A percentile compares a stretch with the other conserved stretches of the same genome.
phyloP scores from a whole-genome alignment of 2,797 vertebrate species.

The Pteropus rufus region DNA sequence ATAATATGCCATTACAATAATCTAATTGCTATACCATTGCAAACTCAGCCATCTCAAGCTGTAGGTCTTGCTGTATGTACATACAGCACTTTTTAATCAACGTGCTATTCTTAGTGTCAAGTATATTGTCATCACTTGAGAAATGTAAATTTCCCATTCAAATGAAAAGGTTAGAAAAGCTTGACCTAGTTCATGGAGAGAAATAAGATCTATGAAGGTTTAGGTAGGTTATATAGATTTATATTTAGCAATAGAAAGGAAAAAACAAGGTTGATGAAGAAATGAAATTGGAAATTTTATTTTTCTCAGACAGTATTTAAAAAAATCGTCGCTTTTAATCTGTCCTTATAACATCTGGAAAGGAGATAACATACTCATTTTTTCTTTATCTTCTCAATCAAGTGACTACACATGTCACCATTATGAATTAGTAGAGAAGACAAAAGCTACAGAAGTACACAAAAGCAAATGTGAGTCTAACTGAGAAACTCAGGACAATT shows the following conservation, averaged over 20 bases:
- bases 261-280: background rate
- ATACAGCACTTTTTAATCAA: background rate
- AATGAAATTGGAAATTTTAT: background rate
- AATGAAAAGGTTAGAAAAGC: slow-evolving; percentile 13
- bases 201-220: background rate
- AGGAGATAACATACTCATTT: background rate
- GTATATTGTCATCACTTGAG: background rate
- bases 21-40: background rate
- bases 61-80: background rate
- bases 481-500: background rate
- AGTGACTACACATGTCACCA: background rate
- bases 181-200: background rate
- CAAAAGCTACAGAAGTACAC: background rate
- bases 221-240: background rate
- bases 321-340: background rate
- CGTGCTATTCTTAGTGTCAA: background rate
- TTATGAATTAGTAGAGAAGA: background rate
- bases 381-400: slow-evolving; percentile 8
- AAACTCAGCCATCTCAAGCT: background rate
- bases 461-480: background rate
- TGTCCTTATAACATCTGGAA: background rate
- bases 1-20: background rate
- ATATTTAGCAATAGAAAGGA: background rate
- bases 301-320: background rate
- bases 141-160: background rate